phyloP scores from a whole-genome alignment of 1,140 invertebrate species.

The Psix sp. region DNA sequence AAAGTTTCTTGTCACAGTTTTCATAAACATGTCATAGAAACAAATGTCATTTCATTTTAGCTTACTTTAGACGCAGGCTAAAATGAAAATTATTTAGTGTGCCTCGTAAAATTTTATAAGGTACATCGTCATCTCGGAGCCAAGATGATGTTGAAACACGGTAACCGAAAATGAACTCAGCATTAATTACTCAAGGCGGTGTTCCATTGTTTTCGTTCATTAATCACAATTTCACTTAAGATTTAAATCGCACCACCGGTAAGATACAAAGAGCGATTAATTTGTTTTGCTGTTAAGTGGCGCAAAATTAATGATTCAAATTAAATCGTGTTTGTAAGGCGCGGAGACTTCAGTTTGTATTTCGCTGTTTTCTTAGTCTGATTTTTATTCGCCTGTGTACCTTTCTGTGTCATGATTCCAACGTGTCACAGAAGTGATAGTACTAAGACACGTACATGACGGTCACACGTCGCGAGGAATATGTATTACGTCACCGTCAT shows the following conservation, averaged over 20 bases:
- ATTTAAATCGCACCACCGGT: slow-evolving; percentile 48
- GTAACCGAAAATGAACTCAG: slow-evolving; percentile 32
- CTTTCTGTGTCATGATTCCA: slow-evolving; percentile 17
- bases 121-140: no score
- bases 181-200: slow-evolving; percentile 50
- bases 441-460: slow-evolving; percentile 39
- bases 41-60: no score
- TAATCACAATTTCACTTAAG: slow-evolving; percentile 56
- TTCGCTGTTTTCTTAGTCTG: slow-evolving; percentile 1
- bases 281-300: slow-evolving; percentile 50
- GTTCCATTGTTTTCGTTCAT: slow-evolving; percentile 25
- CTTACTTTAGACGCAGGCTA: no score
- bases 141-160: no score
- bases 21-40: no score
- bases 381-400: slow-evolving; percentile 1
- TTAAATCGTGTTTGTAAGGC: slow-evolving; percentile 41
- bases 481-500: slow-evolving; percentile 18
- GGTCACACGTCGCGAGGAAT: slow-evolving; percentile 29
- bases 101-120: no score
- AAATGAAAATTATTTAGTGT: no score
- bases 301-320: slow-evolving; percentile 52
- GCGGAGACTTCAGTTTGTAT: slow-evolving; percentile 3
- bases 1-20: no score
- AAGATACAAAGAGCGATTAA: slow-evolving; percentile 42
- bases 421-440: slow-evolving; percentile 31